Evolutionary conservation across 2,888 invertebrate species (phyloP).

Genomic region (Dinocampus coccinellae): DNA sequence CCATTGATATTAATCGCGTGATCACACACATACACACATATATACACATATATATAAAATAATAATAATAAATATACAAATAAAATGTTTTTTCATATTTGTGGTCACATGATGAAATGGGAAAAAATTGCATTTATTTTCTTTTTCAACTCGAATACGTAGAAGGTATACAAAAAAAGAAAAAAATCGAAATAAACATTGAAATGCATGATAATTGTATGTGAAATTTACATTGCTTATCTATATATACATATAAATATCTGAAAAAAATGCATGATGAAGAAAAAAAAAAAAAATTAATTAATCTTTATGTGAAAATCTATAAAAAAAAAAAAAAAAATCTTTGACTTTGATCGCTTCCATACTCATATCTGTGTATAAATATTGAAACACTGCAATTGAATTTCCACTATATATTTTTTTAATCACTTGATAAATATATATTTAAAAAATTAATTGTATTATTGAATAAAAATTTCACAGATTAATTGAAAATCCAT

Average conservation of each 20-base stretch:
- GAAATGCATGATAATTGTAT: conserved; percentile 15
- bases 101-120: neutral
- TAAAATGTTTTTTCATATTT: neutral
- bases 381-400: neutral
- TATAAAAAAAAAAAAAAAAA: no score
- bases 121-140: neutral
- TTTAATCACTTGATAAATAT: no score
- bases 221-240: conserved; percentile 12
- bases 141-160: neutral
- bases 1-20: neutral
- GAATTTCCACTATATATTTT: neutral
- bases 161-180: neutral
- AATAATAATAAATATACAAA: neutral
- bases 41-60: no score
- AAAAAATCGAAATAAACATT: neutral
- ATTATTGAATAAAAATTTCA: neutral
- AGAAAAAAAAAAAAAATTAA: no score
- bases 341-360: neutral
- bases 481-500: neutral
- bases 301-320: conserved; percentile 28
- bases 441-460: no score
- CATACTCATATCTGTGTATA: neutral
- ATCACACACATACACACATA: neutral
- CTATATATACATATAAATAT: conserved; percentile 5
- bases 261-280: conserved; percentile 19